phyloP scores from a whole-genome alignment of 2,113 vertebrate species.

The Poeciliopsis occidentalis region DNA sequence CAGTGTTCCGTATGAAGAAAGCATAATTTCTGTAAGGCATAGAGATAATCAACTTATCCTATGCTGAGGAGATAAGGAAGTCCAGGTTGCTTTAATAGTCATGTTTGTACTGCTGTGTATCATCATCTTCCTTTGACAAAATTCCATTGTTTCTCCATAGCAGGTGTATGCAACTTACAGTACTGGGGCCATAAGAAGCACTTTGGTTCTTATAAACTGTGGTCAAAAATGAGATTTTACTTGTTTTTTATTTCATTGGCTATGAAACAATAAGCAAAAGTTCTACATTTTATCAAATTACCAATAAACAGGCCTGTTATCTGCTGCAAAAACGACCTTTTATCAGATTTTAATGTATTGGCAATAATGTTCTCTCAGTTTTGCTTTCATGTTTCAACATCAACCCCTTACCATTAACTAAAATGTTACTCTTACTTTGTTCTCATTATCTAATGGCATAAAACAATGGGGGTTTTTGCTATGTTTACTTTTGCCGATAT shows the following conservation, averaged over 20 bases:
- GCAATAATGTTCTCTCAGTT: background rate
- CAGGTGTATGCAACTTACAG: too few species aligned
- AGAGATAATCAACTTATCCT: background rate
- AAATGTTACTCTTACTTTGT: background rate
- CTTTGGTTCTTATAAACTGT: too few species aligned
- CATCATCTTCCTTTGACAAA: background rate
- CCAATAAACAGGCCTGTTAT: background rate
- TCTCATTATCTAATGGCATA: background rate
- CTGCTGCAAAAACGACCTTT: background rate
- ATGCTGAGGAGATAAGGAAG: background rate
- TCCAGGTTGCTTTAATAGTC: background rate
- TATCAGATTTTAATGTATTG: background rate
- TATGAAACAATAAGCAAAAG: background rate
- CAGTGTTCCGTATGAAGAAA: background rate
- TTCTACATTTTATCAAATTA: constrained; percentile 7
- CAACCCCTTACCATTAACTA: background rate
- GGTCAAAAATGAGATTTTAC: too few species aligned
- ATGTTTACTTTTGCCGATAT: too few species aligned
- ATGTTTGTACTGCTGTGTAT: background rate
- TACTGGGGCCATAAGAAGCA: too few species aligned
- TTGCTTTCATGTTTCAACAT: background rate
- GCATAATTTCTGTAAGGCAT: background rate
- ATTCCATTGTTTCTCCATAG: too few species aligned
- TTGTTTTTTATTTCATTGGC: background rate
- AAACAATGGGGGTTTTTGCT: too few species aligned